Conservation (phyloP, 2,113 vertebrate species). For the Scolopax mira region DNA sequence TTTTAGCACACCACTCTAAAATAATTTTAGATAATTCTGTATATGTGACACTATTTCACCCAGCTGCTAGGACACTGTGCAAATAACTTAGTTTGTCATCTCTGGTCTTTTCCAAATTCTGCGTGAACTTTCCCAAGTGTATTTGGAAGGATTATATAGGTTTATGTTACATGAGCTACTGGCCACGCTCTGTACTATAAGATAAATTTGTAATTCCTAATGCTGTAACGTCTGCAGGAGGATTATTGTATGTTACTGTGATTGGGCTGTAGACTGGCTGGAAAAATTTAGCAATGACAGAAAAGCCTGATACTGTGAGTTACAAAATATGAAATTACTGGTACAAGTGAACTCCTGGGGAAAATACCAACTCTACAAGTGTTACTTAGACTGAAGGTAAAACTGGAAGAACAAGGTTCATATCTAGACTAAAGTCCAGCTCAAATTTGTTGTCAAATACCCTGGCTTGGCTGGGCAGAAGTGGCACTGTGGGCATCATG, state of each 20-base stretch:
- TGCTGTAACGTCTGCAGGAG: background rate
- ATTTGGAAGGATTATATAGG: background rate
- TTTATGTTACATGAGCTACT: background rate
- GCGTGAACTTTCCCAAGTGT: background rate
- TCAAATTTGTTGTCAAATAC: no score
- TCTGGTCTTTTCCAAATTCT: background rate
- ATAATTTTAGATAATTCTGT: background rate
- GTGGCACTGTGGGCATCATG: rapidly evolving
- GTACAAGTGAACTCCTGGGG: background rate
- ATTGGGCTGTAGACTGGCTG: background rate
- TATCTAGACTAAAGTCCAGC: background rate
- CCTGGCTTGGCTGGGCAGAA: no score
- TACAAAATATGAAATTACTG: background rate
- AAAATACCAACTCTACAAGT: background rate
- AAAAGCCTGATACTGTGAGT: background rate
- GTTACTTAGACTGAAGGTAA: background rate
- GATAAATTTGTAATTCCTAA: conserved; percentile 27
- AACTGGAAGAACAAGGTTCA: background rate
- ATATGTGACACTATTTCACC: background rate
- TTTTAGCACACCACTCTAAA: background rate
- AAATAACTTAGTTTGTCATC: background rate
- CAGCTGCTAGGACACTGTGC: background rate
- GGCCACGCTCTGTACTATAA: background rate
- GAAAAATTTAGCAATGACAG: background rate
- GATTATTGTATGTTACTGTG: conserved; percentile 33